Percentiles rank a stretch among this genome's conserved stretches.
phyloP scores from a whole-genome alignment of 2,888 invertebrate species.

The Mantis religiosa region DNA sequence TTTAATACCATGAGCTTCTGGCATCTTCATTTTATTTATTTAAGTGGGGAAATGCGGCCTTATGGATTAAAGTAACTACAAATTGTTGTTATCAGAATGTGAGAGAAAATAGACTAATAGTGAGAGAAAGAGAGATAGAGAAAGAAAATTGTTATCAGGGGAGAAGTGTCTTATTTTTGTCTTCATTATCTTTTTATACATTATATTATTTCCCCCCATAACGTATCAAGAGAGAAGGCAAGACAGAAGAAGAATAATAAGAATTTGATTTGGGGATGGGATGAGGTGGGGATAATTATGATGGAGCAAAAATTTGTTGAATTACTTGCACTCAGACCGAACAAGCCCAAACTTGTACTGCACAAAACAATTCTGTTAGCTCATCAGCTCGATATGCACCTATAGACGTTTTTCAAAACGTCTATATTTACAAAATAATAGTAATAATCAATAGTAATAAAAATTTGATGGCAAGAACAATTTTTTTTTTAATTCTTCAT shows the following conservation, averaged over 20 bases:
- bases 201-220: neutral
- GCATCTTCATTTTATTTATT: neutral
- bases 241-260: neutral
- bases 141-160: conserved; percentile 18
- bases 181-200: neutral
- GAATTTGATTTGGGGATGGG: neutral
- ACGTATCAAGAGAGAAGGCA: neutral
- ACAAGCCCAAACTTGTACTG: conserved; percentile 11
- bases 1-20: conserved; percentile 18
- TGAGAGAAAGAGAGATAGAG: conserved; percentile 28
- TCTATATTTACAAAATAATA: conserved; percentile 29
- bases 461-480: conserved; percentile 32
- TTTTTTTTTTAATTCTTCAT: conserved; percentile 19
- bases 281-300: neutral
- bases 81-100: conserved; percentile 23
- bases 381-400: conserved; percentile 28
- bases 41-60: conserved; percentile 22
- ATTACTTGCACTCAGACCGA: conserved; percentile 28
- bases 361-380: conserved; percentile 12
- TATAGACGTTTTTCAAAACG: conserved; percentile 26
- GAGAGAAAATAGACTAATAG: conserved; percentile 28
- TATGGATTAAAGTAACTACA: conserved; percentile 25
- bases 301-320: conserved; percentile 16
- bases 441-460: conserved; percentile 29
- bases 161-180: conserved; percentile 1